A percentile compares a stretch with the other conserved stretches of the same genome.
Evolutionary conservation across 2,113 vertebrate species (phyloP).

Genomic region (Rhinolophus ferrumequinum): DNA sequence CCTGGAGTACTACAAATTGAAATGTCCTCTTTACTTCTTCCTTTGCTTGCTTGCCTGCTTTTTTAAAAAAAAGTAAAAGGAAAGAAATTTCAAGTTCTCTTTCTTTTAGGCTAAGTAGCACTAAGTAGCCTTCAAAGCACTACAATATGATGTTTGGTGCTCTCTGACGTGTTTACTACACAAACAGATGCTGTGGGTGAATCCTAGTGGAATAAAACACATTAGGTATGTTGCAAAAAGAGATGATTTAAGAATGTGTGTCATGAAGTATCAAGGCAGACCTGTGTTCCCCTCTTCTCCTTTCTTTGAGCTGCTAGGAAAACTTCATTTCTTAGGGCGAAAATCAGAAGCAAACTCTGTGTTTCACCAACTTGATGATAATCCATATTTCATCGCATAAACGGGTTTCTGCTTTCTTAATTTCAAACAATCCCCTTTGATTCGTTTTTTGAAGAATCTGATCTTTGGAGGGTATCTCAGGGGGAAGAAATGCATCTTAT

Average conservation of each 20-base stretch:
- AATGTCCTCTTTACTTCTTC: neutral
- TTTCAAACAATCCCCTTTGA: slow-evolving; percentile 16
- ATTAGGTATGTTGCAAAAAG: neutral
- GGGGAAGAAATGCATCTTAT: neutral
- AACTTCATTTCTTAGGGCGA: neutral
- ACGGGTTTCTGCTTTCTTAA: neutral
- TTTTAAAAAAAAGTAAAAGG: neutral
- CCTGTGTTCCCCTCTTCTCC: neutral
- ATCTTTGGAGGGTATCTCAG: neutral
- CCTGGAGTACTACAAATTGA: neutral
- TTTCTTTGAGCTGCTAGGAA: neutral
- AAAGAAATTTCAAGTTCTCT: neutral
- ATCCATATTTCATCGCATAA: slow-evolving; percentile 22
- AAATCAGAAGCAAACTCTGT: slow-evolving; percentile 36
- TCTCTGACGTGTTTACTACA: neutral
- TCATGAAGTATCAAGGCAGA: neutral
- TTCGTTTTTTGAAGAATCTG: slow-evolving; percentile 28
- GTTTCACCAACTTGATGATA: slow-evolving; percentile 11
- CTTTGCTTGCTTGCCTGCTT: neutral
- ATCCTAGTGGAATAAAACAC: neutral
- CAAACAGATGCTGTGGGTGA: neutral
- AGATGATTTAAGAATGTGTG: neutral
- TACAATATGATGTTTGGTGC: neutral
- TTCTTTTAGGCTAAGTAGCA: neutral
- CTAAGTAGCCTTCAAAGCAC: too few species aligned